phyloP scores from a whole-genome alignment of 1,140 invertebrate species.

The Cyclina sinensis region DNA sequence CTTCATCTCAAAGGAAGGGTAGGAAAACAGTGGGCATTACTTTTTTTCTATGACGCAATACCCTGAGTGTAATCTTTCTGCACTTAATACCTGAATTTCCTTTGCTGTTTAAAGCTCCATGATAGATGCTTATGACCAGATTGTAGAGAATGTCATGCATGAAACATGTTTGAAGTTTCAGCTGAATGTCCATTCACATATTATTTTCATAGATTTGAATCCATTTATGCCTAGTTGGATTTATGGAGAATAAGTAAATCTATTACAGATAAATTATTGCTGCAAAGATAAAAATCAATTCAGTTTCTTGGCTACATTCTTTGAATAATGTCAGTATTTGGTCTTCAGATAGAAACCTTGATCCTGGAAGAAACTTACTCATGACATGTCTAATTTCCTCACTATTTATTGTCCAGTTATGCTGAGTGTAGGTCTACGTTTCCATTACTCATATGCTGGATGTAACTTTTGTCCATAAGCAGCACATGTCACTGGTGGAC shows the following conservation, averaged over 20 bases:
- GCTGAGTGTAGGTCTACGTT: not conserved
- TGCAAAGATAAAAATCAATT: not conserved
- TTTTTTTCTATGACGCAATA: too few relatives aligned
- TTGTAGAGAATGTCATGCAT: too few relatives aligned
- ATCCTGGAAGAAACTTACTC: not conserved
- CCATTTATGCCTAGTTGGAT: too few relatives aligned
- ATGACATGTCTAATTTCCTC: constrained; percentile 22
- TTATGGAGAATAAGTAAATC: not conserved
- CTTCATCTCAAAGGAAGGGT: too few relatives aligned
- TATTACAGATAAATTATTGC: not conserved
- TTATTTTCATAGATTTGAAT: too few relatives aligned
- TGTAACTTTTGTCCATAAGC: not conserved
- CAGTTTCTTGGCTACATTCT: constrained; percentile 4
- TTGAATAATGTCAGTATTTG: not conserved
- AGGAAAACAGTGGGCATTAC: too few relatives aligned
- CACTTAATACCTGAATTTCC: too few relatives aligned
- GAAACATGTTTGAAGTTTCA: too few relatives aligned
- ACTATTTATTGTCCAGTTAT: not conserved
- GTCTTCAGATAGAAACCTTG: not conserved
- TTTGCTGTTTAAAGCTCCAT: too few relatives aligned
- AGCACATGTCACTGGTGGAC: not conserved
- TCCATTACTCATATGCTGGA: not conserved
- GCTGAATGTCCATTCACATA: too few relatives aligned
- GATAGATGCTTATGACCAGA: too few relatives aligned
- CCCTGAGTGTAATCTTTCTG: too few relatives aligned